Conservation (phyloP, 92 coral and sea anemone species). For the Bergia sp. region DNA sequence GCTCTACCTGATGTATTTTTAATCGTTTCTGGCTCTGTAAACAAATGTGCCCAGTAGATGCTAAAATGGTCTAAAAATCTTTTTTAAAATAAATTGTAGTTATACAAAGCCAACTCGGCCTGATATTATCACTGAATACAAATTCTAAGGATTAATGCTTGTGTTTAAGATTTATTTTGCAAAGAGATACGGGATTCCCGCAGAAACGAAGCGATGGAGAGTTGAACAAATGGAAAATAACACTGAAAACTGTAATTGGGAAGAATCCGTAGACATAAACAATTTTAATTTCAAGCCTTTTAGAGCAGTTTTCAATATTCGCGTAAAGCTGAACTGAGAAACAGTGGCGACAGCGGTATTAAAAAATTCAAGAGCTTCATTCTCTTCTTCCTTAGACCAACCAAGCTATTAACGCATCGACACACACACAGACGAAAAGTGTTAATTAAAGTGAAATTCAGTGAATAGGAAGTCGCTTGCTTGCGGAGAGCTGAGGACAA, state of each 20-base stretch:
- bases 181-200: not conserved
- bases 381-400: not conserved
- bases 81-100: not conserved
- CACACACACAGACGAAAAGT: not conserved
- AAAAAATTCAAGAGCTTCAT: conserved; percentile 18
- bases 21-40: conserved; percentile 25
- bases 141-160: not conserved
- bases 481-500: conserved; percentile 4
- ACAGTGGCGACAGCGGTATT: conserved; percentile 3
- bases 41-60: not conserved
- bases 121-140: not conserved
- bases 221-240: not conserved
- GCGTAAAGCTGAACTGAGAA: not conserved
- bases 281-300: conserved; percentile 8
- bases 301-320: not conserved
- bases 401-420: conserved; percentile 15
- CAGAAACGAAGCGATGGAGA: not conserved
- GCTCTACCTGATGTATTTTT: conserved; percentile 30
- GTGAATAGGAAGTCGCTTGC: conserved; percentile 5
- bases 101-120: conserved; percentile 7
- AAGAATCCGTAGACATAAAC: not conserved
- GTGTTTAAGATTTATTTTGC: not conserved
- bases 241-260: not conserved
- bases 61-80: conserved; percentile 2
- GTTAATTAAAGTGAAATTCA: conserved; percentile 34